phyloP scores from a whole-genome alignment of 2,113 vertebrate genomes.

The Phoenicopterus ruber region DNA sequence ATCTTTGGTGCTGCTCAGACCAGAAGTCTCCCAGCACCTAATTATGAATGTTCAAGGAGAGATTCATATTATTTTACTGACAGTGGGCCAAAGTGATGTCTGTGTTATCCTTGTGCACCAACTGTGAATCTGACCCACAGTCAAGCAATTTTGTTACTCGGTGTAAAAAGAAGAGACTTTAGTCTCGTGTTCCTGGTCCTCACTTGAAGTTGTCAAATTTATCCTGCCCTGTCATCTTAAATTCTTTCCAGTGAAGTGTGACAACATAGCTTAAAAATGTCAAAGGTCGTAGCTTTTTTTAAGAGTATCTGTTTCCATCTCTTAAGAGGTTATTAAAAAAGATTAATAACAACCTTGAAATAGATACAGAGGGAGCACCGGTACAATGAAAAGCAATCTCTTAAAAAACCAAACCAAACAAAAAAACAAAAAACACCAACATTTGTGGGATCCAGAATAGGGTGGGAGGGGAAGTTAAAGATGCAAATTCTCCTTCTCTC shows the following conservation, averaged over 20 bases:
- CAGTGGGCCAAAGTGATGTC: neutral
- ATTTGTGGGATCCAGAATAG: neutral
- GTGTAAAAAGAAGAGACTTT: neutral
- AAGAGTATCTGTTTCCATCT: neutral
- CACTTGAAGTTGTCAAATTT: neutral
- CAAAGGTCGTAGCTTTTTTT: slow-evolving; percentile 7
- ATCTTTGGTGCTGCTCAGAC: neutral
- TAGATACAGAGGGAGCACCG: neutral
- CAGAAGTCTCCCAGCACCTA: neutral
- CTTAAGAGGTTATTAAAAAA: neutral
- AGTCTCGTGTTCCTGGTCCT: neutral
- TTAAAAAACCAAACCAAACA: too few relatives aligned
- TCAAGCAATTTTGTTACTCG: neutral
- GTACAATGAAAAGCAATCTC: neutral
- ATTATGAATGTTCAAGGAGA: neutral
- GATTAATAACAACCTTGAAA: neutral
- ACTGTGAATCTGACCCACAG: neutral
- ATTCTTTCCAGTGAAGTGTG: neutral
- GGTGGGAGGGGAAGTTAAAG: neutral
- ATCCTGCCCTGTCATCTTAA: neutral
- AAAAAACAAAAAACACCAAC: neutral
- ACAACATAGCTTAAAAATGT: slow-evolving; percentile 6
- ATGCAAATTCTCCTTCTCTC: neutral
- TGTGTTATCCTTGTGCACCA: neutral
- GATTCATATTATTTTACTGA: neutral